Evolutionary conservation across 2,888 invertebrate species (phyloP), one percentile per base, ranked within the genome.

Genomic region (Lymantria dispar): DNA sequence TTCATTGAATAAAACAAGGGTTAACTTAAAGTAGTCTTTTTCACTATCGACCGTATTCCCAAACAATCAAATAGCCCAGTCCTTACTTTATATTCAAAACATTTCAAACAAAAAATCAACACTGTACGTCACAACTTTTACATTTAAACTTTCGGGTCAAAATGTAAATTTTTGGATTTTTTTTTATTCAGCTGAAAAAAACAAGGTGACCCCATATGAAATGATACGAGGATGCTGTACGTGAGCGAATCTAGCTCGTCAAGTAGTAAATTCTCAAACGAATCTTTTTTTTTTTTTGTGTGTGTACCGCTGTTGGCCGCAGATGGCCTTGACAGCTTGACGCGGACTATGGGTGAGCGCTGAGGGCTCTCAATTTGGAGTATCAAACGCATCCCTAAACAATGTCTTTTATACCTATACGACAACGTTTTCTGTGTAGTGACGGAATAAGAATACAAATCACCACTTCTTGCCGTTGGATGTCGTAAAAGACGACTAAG

Each of bases 221-320:
- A 30, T 37, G 44, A 52, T 60, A 56, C 67, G 56, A 44, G 60
- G 60, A 52, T 58, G 41, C 44, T 56, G 64, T 60, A 67, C 68
- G 60, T 56, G 67, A 58, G 58, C 46, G 42, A 40, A 47, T 54
- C 51, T 43, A 45, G 54, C 49, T 40, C 49, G 54, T 46, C 48
- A 57, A 60, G 60, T 55, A 64, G 67, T 64, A 64, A 63, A 64
- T 64, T 56, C 53, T 58, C 55, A 38, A 50, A n/a, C n/a, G n/a
- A n/a, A n/a, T n/a, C n/a, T n/a, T n/a, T n/a, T n/a, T n/a, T n/a
- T n/a, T n/a, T n/a, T n/a, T n/a, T n/a, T n/a, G n/a, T n/a, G n/a
- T n/a, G n/a, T n/a, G n/a, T n/a, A n/a, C n/a, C n/a, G n/a, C n/a
- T n/a, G n/a, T n/a, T n/a, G n/a, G n/a, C n/a, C n/a, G n/a, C n/a